Evolutionary conservation across 2,888 invertebrate genomes (phyloP), one percentile per base, ranked within the genome.

Genomic region (Caenorhabditis sp.): DNA sequence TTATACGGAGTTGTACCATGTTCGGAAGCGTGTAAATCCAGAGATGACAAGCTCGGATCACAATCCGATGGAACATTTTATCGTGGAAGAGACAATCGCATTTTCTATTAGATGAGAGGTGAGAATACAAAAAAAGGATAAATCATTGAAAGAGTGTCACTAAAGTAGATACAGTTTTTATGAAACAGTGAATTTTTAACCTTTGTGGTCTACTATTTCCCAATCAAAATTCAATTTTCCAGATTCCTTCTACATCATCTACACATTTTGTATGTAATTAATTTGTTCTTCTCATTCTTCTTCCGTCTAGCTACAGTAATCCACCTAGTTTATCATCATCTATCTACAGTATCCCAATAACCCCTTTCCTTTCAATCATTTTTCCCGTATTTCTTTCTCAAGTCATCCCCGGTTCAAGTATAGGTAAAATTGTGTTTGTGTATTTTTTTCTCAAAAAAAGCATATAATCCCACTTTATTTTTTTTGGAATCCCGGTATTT

Each of bases 1-100:
- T 62, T 75, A 10, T 67, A 67, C 36, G 75, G 75, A 23, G 36
- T 75, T 14, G 67, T 75, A 1, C 67, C 67, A 20, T 75, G 75
- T 50, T 21, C 49, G 1, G 23, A 75, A 17, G 75, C 56, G 12
- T 75, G 75, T 27, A 25, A 25, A 25, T 38, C 17, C 3, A 21
- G 25, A 17, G 26, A 66, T 7, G 52, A 23, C 8, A 27, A 52
- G 14, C 38, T 75, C 14, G 75, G 75, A 53, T 67, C 75, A 7
- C 56, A 70, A 23, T 58, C 67, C 3, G 75, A 75, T 38, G 70
- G 64, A 1, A 75, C 75, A 1, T 75, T 70, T 60, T 61, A 75
- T 53, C 27, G 38, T 10, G 68, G 68, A 63, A 52, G 65, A 56
- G 23, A 50, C n/a, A 53, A 61, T 61, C 54, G 72, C 4, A 52